Conservation (phyloP, 2,797 vertebrate species). For the Clarias fuscus region DNA sequence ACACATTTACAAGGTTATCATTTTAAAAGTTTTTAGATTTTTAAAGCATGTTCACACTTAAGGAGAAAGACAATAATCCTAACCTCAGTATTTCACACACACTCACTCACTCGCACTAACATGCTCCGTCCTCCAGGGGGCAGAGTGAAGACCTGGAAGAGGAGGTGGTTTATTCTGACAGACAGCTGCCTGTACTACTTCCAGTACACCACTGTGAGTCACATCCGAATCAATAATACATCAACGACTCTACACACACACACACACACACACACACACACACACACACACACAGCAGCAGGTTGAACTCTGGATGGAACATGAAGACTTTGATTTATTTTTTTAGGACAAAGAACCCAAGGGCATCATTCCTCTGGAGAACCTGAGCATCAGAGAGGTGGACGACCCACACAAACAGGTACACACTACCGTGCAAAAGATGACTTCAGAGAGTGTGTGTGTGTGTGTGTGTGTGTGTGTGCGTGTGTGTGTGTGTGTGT, state of each 20-base stretch:
- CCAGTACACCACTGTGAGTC: slow-evolving; percentile 88
- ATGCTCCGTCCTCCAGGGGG: slow-evolving; percentile 75
- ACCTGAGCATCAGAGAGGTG: slow-evolving; percentile 81
- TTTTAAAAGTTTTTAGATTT: neutral
- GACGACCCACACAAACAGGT: slow-evolving; percentile 85
- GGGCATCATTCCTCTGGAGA: slow-evolving; percentile 93
- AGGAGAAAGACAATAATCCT: neutral
- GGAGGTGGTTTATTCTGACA: slow-evolving; percentile 96
- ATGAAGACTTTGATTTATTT: neutral
- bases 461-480: no score
- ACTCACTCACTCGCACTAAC: neutral
- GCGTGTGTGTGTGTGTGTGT: neutral
- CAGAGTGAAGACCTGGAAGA: slow-evolving; percentile 95
- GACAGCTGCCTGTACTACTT: slow-evolving; percentile 97
- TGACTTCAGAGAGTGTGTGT: neutral
- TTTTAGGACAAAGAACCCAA: slow-evolving; percentile 90
- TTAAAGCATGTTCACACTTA: neutral
- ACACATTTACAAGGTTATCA: no score
- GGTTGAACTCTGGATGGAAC: neutral
- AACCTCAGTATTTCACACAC: neutral
- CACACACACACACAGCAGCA: no score
- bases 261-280: no score
- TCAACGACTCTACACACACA: neutral
- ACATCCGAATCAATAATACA: no score
- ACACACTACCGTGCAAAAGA: neutral